A percentile compares a stretch with the other conserved stretches of the same genome.
phyloP scores from a whole-genome alignment of 92 coral and sea anemone species.

The Phenganax marumi region DNA sequence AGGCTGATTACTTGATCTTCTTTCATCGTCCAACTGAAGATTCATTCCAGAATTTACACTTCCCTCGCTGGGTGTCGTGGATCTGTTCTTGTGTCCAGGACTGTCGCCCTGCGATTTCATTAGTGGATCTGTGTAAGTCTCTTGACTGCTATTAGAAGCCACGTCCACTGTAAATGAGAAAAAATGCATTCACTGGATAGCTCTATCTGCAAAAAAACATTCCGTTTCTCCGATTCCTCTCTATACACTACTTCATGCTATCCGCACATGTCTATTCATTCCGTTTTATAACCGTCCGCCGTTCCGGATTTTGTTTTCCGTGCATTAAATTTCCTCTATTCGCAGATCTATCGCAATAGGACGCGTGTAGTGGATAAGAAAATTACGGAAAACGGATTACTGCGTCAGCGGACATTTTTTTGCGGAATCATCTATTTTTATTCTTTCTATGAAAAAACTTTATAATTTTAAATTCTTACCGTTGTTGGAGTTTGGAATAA shows the following conservation, averaged over 20 bases:
- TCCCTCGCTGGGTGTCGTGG: neutral
- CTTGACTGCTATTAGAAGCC: neutral
- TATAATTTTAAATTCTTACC: neutral
- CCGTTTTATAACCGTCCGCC: too few species aligned
- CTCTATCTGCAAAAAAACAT: too few species aligned
- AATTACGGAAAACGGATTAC: neutral
- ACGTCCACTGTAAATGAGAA: neutral
- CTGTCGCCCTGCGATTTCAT: neutral
- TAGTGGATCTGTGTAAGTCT: neutral
- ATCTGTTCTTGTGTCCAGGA: neutral
- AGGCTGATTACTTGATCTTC: neutral
- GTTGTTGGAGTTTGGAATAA: conserved; percentile 3
- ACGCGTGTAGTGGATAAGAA: too few species aligned
- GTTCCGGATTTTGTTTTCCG: too few species aligned
- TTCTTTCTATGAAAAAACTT: neutral
- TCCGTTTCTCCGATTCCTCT: too few species aligned
- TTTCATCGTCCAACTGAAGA: neutral
- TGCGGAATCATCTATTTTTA: too few species aligned
- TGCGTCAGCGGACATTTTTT: neutral
- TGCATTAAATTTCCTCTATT: too few species aligned
- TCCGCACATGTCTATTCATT: too few species aligned
- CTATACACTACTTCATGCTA: too few species aligned
- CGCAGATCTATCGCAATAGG: neutral
- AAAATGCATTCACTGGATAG: too few species aligned
- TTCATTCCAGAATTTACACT: neutral